Base-by-base conservation (phyloP, 2,888 invertebrate species). In the Cataglyphis cursor region DNA sequence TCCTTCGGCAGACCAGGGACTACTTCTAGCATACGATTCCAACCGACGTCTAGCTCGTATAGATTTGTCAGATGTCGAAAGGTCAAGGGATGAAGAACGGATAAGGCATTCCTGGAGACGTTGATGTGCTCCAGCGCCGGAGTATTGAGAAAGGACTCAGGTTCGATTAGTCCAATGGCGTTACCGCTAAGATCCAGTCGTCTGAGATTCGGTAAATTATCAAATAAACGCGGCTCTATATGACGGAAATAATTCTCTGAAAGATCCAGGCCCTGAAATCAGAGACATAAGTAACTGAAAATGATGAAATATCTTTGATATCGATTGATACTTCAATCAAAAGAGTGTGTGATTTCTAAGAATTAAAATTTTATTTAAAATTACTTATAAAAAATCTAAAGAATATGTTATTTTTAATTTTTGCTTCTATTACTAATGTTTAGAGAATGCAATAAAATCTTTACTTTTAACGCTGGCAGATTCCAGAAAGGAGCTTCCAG, bases 401-500 rank as follows among this genome's bases (percentile, higher is more conserved):
- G 0, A 35, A 76, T 75, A 5, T 21, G 1, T 48, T 21, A 0
- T 48, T 3, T 48, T 48, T 2, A 48, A 51, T n/a, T 51, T 51
- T 8, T 51, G 48, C 15, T 44, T 41, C 3, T 3, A 21, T 31
- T 61, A 35, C 0, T 24, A 28, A 74, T 31, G n/a, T 44, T 21
- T n/a, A 48, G 31, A 2, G 12, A 65, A 68, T 51, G n/a, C 18
- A 62, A 64, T 1, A n/a, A 57, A 66, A 61, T 81, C 5, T 31
- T 87, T 86, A 95, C 95, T 95, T 98, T 98, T 4, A 98, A 95
- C 9, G 97, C 97, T 0, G 98, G 98, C 64, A 98, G 95, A 95
- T 98, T 97, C 98, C 98, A 98, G 92, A 97, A 97, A 0, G 98
- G 98, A 70, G 97, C 96, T 86, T 97, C 97, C 65, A 97, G 95